Percentiles rank a stretch among this genome's conserved stretches.
Conservation (phyloP, 2,113 vertebrate species). For the Montifringilla adamsi region DNA sequence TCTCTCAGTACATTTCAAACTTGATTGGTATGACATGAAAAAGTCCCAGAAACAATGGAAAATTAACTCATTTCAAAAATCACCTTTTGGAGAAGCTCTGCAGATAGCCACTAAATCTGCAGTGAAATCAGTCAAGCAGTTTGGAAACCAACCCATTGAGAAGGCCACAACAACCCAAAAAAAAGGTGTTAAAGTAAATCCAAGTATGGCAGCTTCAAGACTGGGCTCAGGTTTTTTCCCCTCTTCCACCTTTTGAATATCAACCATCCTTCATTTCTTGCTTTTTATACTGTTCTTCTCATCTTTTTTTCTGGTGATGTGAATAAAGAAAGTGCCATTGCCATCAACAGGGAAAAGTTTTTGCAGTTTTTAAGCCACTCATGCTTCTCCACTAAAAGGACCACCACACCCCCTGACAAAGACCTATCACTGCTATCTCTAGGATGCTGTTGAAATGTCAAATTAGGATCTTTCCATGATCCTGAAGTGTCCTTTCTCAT, state of each 20-base stretch:
- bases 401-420: background rate
- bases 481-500: background rate
- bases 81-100: background rate
- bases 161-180: background rate
- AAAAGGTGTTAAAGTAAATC: background rate
- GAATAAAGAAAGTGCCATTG: background rate
- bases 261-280: background rate
- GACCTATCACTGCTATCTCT: background rate
- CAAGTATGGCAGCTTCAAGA: background rate
- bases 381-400: background rate
- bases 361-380: background rate
- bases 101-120: background rate
- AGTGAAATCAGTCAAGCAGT: background rate
- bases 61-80: background rate
- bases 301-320: background rate
- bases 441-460: background rate
- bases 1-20: background rate
- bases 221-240: background rate
- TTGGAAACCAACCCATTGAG: background rate
- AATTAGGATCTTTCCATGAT: background rate
- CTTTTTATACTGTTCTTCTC: background rate
- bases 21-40: background rate
- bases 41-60: background rate
- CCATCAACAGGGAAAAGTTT: background rate
- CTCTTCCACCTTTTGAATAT: background rate